Base-by-base conservation (phyloP, 2,888 invertebrate species). In the Sturmia bella region DNA sequence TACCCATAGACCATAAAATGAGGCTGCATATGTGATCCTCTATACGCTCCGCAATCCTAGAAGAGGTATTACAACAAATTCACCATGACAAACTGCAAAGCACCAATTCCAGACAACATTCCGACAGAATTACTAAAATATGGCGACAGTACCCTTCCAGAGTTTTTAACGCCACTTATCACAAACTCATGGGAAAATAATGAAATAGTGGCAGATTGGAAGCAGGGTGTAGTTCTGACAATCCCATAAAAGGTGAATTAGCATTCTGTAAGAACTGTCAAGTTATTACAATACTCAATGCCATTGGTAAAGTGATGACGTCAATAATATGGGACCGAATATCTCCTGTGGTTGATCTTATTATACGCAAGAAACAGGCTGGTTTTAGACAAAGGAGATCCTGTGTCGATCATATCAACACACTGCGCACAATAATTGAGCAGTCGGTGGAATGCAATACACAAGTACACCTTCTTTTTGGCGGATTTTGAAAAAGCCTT, bases 361-460 rank as follows among this genome's bases (percentile, higher is more conserved):
- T 63, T 9, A 15, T 48, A 3, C 45, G 11, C 15, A 48, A 45
- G 48, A 12, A 63, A 63, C 7, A 63, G 11, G 27, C 48, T 27
- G 48, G 48, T 2, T 45, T 63, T 15, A 0, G 63, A 63, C 48
- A 45, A 27, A 27, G 48, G 32, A 63, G 32, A 27, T 63, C 63
- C 27, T 15, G 63, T 48, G 48, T 27, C n/a, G 15, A 63, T n/a
- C 32, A 63, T 17, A 63, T 48, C n/a, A 45, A 63, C 32, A 63
- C 63, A 48, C 45, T 15, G 0, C 48, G 37, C 24, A 39, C n/a
- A n/a, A n/a, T n/a, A n/a, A n/a, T n/a, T n/a, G n/a, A n/a, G n/a
- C n/a, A n/a, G n/a, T n/a, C n/a, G n/a, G n/a, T n/a, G n/a, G n/a
- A n/a, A n/a, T n/a, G n/a, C n/a, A n/a, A n/a, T n/a, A n/a, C n/a